Base-by-base conservation (phyloP, 2,888 invertebrate genomes). In the Andrena bucephala region DNA sequence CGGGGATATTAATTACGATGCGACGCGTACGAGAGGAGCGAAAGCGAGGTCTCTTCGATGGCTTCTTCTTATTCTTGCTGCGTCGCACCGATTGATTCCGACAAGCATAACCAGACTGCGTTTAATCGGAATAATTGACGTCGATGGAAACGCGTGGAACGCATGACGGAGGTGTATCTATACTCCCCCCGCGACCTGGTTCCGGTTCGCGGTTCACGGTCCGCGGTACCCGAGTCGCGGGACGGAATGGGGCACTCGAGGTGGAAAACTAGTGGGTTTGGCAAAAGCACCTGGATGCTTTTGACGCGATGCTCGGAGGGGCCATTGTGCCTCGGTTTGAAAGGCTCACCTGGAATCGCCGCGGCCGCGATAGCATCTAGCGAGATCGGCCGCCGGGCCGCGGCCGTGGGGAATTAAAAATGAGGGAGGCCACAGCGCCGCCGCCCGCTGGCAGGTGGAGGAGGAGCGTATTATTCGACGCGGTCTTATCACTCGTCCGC, bases 1-100 rank as follows among this genome's bases (percentile, higher is more conserved):
- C 88, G 90, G 83, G 90, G 89, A 91, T 91, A 91, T 91, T 92
- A 91, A 91, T 91, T 90, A 90, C 91, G 87, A 90, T 87, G 87
- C 86, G 86, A 82, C 84, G 85, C 89, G 86, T 83, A 86, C 72
- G 78, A 65, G 76, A 81, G 85, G 75, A 86, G 86, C 86, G 87
- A 89, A 85, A 87, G 89, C 89, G 86, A 81, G 84, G 82, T 83
- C 86, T 83, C 71, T 87, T 82, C 87, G 87, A 88, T 86, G 87
- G 86, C 87, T 86, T 86, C 86, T 88, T 81, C 88, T 79, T 82
- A 59, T 79, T 73, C 71, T 66, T 66, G 54, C n/a, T 69, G 68
- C 62, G 85, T 75, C 77, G 48, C 77, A 62, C 48, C 80, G 87
- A 88, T 88, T 82, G 88, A 88, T 78, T 74, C 85, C 81, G 88